phyloP scores from a whole-genome alignment of 2,113 vertebrate genomes.

The Haemorhous mexicanus region DNA sequence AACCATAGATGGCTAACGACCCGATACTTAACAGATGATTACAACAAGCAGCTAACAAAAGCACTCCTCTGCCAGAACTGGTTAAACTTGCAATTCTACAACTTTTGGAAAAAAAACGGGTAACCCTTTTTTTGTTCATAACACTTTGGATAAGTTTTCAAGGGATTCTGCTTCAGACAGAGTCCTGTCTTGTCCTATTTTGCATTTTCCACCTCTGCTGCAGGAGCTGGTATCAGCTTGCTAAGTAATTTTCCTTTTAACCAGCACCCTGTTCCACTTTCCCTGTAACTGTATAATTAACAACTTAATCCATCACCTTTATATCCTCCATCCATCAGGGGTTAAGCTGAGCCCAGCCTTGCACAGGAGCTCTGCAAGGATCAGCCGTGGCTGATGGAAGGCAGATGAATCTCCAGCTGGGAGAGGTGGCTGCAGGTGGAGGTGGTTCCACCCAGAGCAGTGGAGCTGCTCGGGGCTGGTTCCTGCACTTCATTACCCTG shows the following conservation, averaged over 20 bases:
- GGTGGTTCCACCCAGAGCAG: neutral
- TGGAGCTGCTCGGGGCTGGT: neutral
- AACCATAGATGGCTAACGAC: no score
- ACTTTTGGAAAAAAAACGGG: no score
- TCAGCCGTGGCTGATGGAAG: neutral
- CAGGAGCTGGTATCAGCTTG: neutral
- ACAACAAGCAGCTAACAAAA: no score
- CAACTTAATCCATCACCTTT: conserved; percentile 13
- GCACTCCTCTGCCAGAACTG: no score
- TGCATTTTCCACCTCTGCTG: neutral
- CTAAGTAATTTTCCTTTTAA: neutral
- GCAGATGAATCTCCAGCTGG: neutral
- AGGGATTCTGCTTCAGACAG: neutral
- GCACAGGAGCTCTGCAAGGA: neutral
- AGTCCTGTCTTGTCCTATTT: neutral
- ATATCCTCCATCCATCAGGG: neutral
- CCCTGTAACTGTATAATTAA: neutral
- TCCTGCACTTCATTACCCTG: neutral
- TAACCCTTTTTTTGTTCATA: no score
- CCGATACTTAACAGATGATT: no score
- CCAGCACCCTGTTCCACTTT: neutral
- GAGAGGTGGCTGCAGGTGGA: neutral
- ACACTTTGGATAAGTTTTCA: neutral
- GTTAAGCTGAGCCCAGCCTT: neutral
- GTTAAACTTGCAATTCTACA: no score